These are phyloP conservation scores for Napeogenes sylphis DNA, from an alignment of 2,888 invertebrate genomes.

Conservation along the genomic window DNA sequence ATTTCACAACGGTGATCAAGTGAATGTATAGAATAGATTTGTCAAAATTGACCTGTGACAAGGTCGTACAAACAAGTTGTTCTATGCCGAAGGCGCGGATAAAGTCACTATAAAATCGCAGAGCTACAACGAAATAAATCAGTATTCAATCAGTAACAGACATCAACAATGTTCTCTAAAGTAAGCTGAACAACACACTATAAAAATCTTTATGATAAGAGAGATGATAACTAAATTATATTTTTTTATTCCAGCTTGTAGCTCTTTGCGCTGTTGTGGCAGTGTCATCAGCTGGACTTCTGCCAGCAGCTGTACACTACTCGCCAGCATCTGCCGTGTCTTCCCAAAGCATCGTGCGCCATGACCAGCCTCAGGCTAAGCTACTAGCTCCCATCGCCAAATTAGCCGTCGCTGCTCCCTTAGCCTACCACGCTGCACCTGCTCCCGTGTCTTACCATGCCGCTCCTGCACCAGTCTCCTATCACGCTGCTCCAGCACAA, in stretches of 20 bases:
- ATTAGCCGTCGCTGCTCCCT: constrained; percentile 42
- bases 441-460: constrained; percentile 43
- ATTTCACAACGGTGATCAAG: constrained; percentile 12
- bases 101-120: constrained; percentile 21
- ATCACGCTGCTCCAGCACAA: constrained; percentile 37
- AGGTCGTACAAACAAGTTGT: constrained; percentile 26
- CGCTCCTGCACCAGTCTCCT: constrained; percentile 38
- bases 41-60: constrained; percentile 27
- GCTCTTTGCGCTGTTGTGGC: constrained; percentile 43
- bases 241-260: constrained; percentile 34
- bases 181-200: neutral
- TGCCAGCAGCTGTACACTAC: constrained; percentile 54
- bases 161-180: constrained; percentile 50
- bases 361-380: constrained; percentile 40
- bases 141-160: constrained; percentile 39
- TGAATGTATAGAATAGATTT: constrained; percentile 25
- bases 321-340: constrained; percentile 49
- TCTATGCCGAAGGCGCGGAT: constrained; percentile 26
- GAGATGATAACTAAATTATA: neutral
- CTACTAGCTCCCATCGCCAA: constrained; percentile 18
- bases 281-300: constrained; percentile 40
- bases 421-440: constrained; percentile 52
- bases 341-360: constrained; percentile 52
- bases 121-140: constrained; percentile 33
- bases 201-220: neutral